Percentiles rank a stretch among this genome's conserved stretches.
Evolutionary conservation across 2,797 vertebrate species (phyloP).

Genomic region (Acomys russatus): DNA sequence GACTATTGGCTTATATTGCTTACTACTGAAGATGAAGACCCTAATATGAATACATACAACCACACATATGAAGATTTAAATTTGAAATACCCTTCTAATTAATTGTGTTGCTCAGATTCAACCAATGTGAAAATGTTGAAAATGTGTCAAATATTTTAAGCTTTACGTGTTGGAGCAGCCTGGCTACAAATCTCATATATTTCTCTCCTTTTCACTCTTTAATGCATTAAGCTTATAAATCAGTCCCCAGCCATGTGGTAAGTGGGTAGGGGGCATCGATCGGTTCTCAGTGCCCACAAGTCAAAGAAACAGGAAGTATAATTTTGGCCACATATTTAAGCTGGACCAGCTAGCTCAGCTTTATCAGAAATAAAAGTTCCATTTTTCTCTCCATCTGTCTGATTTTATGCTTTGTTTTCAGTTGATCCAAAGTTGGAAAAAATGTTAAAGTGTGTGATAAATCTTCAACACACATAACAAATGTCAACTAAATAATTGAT

Average conservation of each 20-base stretch:
- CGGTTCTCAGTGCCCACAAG: not conserved
- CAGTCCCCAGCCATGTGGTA: not conserved
- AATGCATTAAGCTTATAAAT: not conserved
- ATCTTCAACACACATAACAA: not conserved
- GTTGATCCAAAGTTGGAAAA: conserved; percentile 34
- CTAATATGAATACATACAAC: not conserved
- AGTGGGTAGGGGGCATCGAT: not conserved
- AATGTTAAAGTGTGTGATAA: not conserved
- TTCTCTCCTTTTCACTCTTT: not conserved
- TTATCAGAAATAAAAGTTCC: conserved; percentile 35
- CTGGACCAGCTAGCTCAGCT: conserved; percentile 8
- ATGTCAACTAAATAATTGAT: conserved; percentile 43
- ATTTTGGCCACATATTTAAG: conserved; percentile 24
- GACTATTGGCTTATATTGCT: not conserved
- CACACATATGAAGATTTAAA: not conserved
- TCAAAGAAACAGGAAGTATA: not conserved
- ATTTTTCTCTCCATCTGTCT: conserved; percentile 54
- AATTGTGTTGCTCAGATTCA: not conserved
- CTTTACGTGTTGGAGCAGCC: not conserved
- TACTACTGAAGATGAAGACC: not conserved
- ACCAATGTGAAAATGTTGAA: not conserved
- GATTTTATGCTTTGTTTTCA: conserved; percentile 52
- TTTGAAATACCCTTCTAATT: not conserved
- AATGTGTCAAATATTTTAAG: too few species aligned
- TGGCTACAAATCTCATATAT: not conserved